Base-by-base conservation (phyloP, 1,140 invertebrate genomes). In the Polyergus mexicanus region DNA sequence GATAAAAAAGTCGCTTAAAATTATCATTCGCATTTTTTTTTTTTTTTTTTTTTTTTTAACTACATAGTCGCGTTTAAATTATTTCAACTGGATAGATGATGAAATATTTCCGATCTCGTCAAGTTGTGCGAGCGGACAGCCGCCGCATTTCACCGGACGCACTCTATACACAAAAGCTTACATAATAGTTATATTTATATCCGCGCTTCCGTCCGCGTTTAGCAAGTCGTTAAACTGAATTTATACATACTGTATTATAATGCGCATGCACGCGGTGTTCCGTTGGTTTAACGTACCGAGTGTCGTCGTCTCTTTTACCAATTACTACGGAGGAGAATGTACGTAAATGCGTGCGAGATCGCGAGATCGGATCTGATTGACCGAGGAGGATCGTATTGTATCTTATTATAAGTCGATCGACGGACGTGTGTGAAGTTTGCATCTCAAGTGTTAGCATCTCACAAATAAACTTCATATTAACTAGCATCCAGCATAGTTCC, bases 151-250 rank as follows among this genome's bases (percentile, higher is more conserved):
- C 38, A 65, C 25, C 4, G 16, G 16, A 63, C 25, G 16, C 6
- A 10, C 60, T 22, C 19, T 65, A 51, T 22, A 47, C 0, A 25
- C 22, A n/a, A n/a, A n/a, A n/a, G 22, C 16, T 10, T 54, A 35
- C 19, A 54, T 10, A 41, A 54, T 28, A n/a, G n/a, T n/a, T n/a
- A 10, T 28, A 76, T 41, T 25, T n/a, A 28, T 62, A 76, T 28
- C 25, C 74, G 25, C n/a, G 25, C 60, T 77, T 77, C 62, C 38
- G 54, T 77, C 25, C 38, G 58, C 25, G 32, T 65, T 76, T 44
- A 32, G 10, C 58, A 44, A 77, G 75, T 77, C 38, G 51, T 41
- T 65, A 44, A 22, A 13, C 44, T 41, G 41, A 77, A 77, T 41
- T 77, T 47, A 41, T 13, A 22, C 35, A 28, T 4, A 22, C 22